Base-by-base conservation (phyloP, 2,797 vertebrate genomes). In the Eutrigla gurnardus region DNA sequence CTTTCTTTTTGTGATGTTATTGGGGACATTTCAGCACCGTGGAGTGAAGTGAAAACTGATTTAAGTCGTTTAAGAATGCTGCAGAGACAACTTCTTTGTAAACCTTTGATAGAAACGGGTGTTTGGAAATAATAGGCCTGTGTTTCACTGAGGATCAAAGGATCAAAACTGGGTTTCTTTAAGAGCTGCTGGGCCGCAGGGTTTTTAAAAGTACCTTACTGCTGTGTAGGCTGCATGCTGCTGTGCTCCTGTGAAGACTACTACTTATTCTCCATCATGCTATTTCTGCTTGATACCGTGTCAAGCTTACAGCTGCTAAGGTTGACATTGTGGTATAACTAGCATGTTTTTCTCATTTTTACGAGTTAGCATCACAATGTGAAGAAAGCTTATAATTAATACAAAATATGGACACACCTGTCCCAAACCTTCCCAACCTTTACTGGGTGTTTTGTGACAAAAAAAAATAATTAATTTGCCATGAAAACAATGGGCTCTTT, bases 81-180 rank as follows among this genome's bases (percentile, higher is more conserved):
- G 70, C 54, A 8, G 70, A 79, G 57, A 74, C 54, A 75, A 63
- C 39, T 4, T 65, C 49, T 70, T 3, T 64, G 49, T 45, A 17
- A 77, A 57, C 43, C 43, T 68, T 67, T 77, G 54, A 79, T 67
- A 70, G 46, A 72, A 83, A 75, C 75, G 5, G 18, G 35, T 67
- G 45, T 80, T 65, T 70, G 55, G 52, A 64, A 81, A 85, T 76
- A 83, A 78, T 63, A 58, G 73, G 43, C 32, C 17, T 49, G 47
- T 77, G 65, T 83, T 80, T 61, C 82, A 75, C 53, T 0, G 49
- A 32, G 58, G 77, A 82, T 88, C 84, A 86, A 65, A 84, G 79
- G 71, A 79, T 66, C 58, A 59, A 70, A 62, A 61, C 61, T 70
- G 62, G 50, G 60, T 72, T 78, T 77, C 72, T 77, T 68, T 32